A percentile compares a stretch with the other conserved stretches of the same genome.
Conservation (phyloP, 2,888 invertebrate species). For the Ormyrus rosae region DNA sequence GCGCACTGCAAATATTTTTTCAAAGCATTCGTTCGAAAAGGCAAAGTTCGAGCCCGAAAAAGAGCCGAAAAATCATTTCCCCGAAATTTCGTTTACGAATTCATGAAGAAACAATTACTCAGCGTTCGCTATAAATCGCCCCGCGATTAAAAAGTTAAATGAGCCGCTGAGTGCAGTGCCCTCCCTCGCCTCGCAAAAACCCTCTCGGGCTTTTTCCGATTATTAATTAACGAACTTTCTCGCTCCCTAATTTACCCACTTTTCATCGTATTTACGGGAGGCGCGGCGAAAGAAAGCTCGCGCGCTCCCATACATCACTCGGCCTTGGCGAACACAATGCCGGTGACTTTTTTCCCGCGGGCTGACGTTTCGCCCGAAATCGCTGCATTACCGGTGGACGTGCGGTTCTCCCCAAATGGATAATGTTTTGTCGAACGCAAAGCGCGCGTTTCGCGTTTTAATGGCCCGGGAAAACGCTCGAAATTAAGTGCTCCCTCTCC, state of each 20-base stretch:
- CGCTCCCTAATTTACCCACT: slow-evolving; percentile 10
- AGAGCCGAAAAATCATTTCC: too few species aligned
- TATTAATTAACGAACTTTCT: slow-evolving; percentile 50
- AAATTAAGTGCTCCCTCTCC: slow-evolving; percentile 49
- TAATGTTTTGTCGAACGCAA: slow-evolving; percentile 55
- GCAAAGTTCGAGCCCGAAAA: too few species aligned
- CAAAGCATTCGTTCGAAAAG: too few species aligned
- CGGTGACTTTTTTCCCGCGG: too few species aligned
- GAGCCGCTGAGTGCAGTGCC: background rate
- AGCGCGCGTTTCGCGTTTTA: slow-evolving; percentile 50
- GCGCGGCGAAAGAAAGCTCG: background rate
- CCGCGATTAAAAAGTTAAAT: slow-evolving; percentile 40
- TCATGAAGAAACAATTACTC: slow-evolving; percentile 3
- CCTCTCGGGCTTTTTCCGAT: slow-evolving; percentile 10
- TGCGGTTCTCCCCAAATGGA: slow-evolving; percentile 46
- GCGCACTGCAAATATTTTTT: too few species aligned
- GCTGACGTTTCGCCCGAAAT: slow-evolving; percentile 8
- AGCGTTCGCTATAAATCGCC: slow-evolving; percentile 17
- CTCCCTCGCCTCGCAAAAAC: slow-evolving; percentile 13
- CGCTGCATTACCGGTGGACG: slow-evolving; percentile 39
- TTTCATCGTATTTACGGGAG: slow-evolving; percentile 29
- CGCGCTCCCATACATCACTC: too few species aligned
- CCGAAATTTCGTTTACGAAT: background rate
- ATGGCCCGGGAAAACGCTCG: slow-evolving; percentile 49
- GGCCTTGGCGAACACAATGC: too few species aligned